Evolutionary conservation across 2,797 vertebrate genomes (phyloP), one percentile per base, ranked within the genome.

Genomic region (Apogon talboti): DNA sequence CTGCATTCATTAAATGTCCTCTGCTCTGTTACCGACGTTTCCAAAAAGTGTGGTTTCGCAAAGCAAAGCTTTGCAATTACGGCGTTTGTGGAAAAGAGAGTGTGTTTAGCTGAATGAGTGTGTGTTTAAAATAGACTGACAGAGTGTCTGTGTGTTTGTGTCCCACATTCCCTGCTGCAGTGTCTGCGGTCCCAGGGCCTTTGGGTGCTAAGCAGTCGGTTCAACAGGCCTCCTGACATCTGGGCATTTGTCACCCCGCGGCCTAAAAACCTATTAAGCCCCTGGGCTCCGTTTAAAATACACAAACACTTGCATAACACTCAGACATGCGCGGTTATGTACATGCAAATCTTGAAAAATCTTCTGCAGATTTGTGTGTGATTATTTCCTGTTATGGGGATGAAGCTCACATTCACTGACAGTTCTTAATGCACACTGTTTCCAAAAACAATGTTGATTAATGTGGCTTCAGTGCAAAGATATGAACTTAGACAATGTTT

Each of bases 171-270:
- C 55, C 80, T 63, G 48, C 24, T 30, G 28, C 28, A 18, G 69
- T 54, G 51, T 52, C 38, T 66, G 61, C 42, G 16, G 52, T 79
- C 78, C 62, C 79, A 55, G 59, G 77, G 69, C 50, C 51, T 74
- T 82, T 82, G 62, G 81, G 70, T 83, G 79, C 73, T 76, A 84
- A 78, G 79, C 72, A 84, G 59, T 66, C 15, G 11, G 65, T 67
- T 50, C 66, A 72, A 61, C 48, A 72, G 74, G 69, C 74, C 63
- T 67, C 65, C 45, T 79, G 63, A 83, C 72, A 81, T 82, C 66
- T 80, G 77, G 61, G 68, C 47, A 46, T 72, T 70, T 81, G 49
- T 78, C 74, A 66, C 44, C 76, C 60, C 11, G 12, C 3, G 5
- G 64, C 71, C 74, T 71, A 51, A 75, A 86, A 79, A 81, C 42